Base-by-base conservation (phyloP, 2,797 vertebrate genomes). In the Vireo griseus region DNA sequence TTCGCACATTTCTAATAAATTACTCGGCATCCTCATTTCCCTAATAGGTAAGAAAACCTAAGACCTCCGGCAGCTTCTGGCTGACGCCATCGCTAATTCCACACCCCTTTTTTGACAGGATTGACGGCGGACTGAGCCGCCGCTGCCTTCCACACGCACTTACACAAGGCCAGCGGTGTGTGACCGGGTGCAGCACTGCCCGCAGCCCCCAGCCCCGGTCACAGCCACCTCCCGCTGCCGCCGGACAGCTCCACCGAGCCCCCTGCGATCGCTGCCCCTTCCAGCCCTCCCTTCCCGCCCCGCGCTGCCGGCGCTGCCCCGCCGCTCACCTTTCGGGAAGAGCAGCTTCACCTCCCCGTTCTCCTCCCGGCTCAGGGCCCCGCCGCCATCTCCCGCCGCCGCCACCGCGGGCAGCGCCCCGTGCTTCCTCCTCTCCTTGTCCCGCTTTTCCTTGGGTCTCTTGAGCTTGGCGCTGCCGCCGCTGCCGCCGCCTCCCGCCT, bases 271-370 rank as follows among this genome's bases (percentile, higher is more conserved):
- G 44, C 48, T 17, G 63, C 21, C 45, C 44, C 44, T 15, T 10
- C 45, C 44, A 35, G 26, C 48, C 6, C 47, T 15, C 57, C 37
- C 42, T 11, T 10, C 82, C 50, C 37, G 17, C 7, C 31, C 25
- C 47, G 16, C 39, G 47, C 39, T 5, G 50, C 59, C 51, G 16
- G 16, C 61, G 44, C 69, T 54, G 57, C 40, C 73, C 48, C 31
- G 16, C 89, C 83, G 85, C 98, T 95, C 98, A 99, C 98, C 98
- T 99, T 98, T 98, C 73, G 97, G 97, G 93, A 94, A 52, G 81
- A 88, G 83, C 85, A 97, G 96, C 96, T 96, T 98, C 97, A 98
- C 97, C 86, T 99, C 98, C 31, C 99, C 99, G 96, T 99, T 99
- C 96, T 99, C 99, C 94, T 98, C 98, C 94, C 98, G 95, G 90